Base-by-base conservation (phyloP, 2,113 vertebrate species). In the Glaucidium brasilianum region DNA sequence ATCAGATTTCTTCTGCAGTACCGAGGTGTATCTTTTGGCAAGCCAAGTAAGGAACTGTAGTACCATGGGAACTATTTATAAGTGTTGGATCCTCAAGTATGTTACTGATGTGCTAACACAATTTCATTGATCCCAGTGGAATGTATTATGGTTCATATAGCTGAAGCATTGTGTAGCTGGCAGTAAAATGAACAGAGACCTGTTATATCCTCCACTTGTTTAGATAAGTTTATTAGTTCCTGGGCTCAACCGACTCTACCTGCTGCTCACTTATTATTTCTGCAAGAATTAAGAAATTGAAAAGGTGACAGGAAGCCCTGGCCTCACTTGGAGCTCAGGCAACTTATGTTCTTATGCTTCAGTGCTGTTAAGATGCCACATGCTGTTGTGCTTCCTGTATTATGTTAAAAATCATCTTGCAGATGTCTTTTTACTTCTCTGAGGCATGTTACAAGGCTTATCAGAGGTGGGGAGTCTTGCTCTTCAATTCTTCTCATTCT, bases 111-210 rank as follows among this genome's bases (percentile, higher is more conserved):
- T 78, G 85, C 56, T 94, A 95, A 96, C 66, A 85, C 60, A 75
- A 34, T 87, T 97, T 97, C 85, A 95, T 92, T 82, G 92, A 85
- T 86, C 97, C 94, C 94, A 41, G 68, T 6, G 68, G 95, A 64
- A 67, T 13, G 53, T 15, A 35, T 78, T 94, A 68, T n/a, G 47
- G 56, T 74, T 96, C 68, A 68, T 56, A n/a, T 1, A 92, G 50
- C 41, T 83, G 85, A 83, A 76, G 59, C 37, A 47, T 11, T 1
- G 11, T 78, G 64, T 73, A 91, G 76, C 60, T 87, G 83, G 86
- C 85, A 90, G 75, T 82, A 94, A 94, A 93, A 90, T 35, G 71
- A 49, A 76, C 16, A 87, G n/a, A 86, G 56, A 81, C 12, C 30
- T 83, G 62, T 15, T 79, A 75, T 72, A 93, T 75, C 52, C 49